Conservation (phyloP, 2,888 invertebrate genomes). For the Dendrolimus pini region DNA sequence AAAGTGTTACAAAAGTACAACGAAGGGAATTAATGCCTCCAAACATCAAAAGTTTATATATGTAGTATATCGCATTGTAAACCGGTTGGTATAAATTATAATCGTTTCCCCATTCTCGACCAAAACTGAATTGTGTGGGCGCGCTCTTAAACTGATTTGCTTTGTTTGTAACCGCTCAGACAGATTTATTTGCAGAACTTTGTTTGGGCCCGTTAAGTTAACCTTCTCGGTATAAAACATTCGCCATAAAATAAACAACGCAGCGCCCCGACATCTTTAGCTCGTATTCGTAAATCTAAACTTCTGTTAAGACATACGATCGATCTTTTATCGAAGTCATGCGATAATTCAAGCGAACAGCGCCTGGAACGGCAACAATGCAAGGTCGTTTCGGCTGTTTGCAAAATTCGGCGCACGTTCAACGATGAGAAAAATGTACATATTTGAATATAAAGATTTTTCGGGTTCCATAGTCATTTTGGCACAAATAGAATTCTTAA, state of each 20-base stretch:
- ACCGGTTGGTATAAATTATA: neutral
- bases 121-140: conserved; percentile 11
- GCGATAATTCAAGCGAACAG: conserved; percentile 30
- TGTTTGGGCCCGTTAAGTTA: conserved; percentile 26
- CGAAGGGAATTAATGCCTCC: neutral
- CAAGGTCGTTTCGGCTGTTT: conserved; percentile 45
- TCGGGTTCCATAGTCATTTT: too few species aligned
- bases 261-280: conserved; percentile 10
- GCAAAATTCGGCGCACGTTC: conserved; percentile 29
- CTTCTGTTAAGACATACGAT: conserved; percentile 8
- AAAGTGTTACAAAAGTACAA: too few species aligned
- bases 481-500: too few species aligned
- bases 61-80: neutral
- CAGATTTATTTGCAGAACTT: conserved; percentile 28
- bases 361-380: conserved; percentile 38
- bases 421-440: conserved; percentile 17
- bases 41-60: neutral
- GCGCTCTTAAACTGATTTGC: conserved; percentile 17
- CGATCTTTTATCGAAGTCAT: conserved; percentile 23
- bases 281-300: conserved; percentile 11
- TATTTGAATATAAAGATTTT: conserved; percentile 16
- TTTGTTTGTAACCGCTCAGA: conserved; percentile 20
- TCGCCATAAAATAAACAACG: conserved; percentile 14
- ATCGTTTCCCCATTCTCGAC: conserved; percentile 6
- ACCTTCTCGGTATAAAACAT: conserved; percentile 21